A percentile compares a stretch with the other conserved stretches of the same genome.
These are phyloP conservation scores for Peromyscus californicus DNA, from an alignment of 2,113 vertebrate genomes.

Conservation along the genomic window DNA sequence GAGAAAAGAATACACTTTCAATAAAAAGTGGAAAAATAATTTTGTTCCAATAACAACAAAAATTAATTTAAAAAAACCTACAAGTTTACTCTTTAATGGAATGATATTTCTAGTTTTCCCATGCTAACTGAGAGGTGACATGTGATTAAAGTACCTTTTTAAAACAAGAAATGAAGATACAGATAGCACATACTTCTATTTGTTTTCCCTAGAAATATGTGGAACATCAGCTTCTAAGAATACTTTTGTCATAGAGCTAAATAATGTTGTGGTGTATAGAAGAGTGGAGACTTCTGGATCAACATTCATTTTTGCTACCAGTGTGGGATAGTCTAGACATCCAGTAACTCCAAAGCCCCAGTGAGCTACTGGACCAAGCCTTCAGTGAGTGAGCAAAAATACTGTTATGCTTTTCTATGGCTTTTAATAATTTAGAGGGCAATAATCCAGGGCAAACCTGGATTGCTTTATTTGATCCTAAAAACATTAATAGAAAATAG, in stretches of 20 bases:
- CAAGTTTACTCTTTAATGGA: neutral
- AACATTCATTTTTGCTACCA: neutral
- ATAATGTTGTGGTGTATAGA: neutral
- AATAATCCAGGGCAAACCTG: neutral
- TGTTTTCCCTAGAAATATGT: neutral
- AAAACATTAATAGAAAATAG: neutral
- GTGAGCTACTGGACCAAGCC: neutral
- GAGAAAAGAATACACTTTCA: neutral
- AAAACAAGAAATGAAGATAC: neutral
- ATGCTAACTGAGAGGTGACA: neutral
- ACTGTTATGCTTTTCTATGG: neutral
- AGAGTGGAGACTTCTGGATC: neutral
- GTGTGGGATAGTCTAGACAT: neutral
- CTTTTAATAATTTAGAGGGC: conserved; percentile 53
- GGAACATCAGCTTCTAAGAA: neutral
- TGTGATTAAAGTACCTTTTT: neutral
- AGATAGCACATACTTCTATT: neutral
- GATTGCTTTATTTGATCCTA: conserved; percentile 14
- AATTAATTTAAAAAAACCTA: neutral
- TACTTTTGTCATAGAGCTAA: neutral
- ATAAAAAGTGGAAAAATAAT: neutral
- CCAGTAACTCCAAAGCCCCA: neutral
- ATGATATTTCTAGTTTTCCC: neutral
- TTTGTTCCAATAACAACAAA: neutral
- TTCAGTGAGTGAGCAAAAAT: conserved; percentile 28